Evolutionary conservation across 1,140 invertebrate genomes (phyloP).

Genomic region (Idris sp.): DNA sequence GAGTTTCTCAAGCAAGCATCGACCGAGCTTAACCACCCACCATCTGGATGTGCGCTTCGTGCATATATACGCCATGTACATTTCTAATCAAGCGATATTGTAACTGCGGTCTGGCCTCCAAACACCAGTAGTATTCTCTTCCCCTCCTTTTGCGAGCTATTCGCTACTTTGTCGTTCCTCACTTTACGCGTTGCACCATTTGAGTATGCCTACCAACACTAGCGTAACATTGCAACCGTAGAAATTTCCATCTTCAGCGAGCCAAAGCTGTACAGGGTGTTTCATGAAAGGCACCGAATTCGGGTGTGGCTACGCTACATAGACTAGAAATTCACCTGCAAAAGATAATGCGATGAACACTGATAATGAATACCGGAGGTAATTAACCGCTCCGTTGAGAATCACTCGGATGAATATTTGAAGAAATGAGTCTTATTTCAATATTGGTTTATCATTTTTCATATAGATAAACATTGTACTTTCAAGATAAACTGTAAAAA

Average conservation of each 20-base stretch:
- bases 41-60: slow-evolving; percentile 75
- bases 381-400: slow-evolving; percentile 53
- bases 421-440: slow-evolving; percentile 27
- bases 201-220: slow-evolving; percentile 62
- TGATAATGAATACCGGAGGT: slow-evolving; percentile 50
- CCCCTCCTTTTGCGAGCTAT: slow-evolving; percentile 62
- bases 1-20: slow-evolving; percentile 77
- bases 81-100: slow-evolving; percentile 80
- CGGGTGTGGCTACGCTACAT: slow-evolving; percentile 55
- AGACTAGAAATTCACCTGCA: slow-evolving; percentile 51
- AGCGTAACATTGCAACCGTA: slow-evolving; percentile 63
- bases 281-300: slow-evolving; percentile 54
- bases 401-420: slow-evolving; percentile 36
- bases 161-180: slow-evolving; percentile 65
- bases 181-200: slow-evolving; percentile 60
- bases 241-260: slow-evolving; percentile 64
- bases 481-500: too few relatives aligned
- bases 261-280: slow-evolving; percentile 50
- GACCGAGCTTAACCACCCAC: slow-evolving; percentile 72
- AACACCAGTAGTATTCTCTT: slow-evolving; percentile 71
- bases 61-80: slow-evolving; percentile 78
- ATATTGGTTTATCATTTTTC: too few relatives aligned
- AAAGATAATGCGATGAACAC: slow-evolving; percentile 51
- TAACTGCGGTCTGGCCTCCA: slow-evolving; percentile 79
- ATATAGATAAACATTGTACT: too few relatives aligned